These are phyloP conservation scores for Brachypodius melanocephalos DNA, from an alignment of 2,113 vertebrate species.

Conservation along the genomic window DNA sequence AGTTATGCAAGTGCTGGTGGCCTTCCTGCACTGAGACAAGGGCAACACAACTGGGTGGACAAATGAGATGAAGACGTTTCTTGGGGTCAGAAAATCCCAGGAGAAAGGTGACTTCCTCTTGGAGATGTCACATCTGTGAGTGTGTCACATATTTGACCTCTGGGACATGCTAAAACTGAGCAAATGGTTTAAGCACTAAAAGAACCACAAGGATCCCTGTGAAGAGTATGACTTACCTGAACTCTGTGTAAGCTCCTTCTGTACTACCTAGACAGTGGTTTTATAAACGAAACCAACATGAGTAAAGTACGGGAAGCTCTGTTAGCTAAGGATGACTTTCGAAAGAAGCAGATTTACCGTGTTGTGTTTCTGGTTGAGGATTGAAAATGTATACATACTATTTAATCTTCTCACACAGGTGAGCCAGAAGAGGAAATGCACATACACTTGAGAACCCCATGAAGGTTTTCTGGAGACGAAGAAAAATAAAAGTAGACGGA, in stretches of 20 bases:
- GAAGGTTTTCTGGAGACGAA: slow-evolving; percentile 53
- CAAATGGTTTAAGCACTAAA: not conserved
- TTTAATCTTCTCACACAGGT: slow-evolving; percentile 71
- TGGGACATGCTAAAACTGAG: not conserved
- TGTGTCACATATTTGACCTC: not conserved
- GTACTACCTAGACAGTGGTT: not conserved
- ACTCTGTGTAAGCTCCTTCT: not conserved
- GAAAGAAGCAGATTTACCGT: not conserved
- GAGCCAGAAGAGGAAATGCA: slow-evolving; percentile 67
- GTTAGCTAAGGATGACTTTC: not conserved
- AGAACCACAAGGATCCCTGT: not conserved
- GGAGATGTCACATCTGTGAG: not conserved
- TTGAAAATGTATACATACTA: slow-evolving; percentile 63
- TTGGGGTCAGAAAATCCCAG: not conserved
- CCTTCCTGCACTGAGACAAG: not conserved
- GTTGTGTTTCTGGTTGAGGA: not conserved
- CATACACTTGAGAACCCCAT: slow-evolving; percentile 49
- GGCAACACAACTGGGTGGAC: not conserved
- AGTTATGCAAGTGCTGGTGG: not conserved
- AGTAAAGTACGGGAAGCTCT: not conserved
- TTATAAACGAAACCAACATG: not conserved
- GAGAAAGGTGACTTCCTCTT: not conserved
- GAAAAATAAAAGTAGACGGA: not conserved
- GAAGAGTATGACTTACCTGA: not conserved
- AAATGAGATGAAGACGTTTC: not conserved